phyloP scores from a whole-genome alignment of 1,140 invertebrate species.

The Drosophila sproati region DNA sequence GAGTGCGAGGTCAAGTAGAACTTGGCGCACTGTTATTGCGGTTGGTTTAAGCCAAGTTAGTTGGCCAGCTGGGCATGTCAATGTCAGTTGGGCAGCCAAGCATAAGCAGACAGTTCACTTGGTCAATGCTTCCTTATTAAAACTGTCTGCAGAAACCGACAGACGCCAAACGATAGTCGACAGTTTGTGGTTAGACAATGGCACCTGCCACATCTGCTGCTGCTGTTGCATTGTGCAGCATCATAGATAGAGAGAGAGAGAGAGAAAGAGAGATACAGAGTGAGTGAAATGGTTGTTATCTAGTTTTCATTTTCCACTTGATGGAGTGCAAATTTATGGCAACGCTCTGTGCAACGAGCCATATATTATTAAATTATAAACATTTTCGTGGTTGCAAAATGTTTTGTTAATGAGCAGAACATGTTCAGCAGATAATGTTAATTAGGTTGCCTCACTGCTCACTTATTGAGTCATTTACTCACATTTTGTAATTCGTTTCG shows the following conservation, averaged over 20 bases:
- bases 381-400: slow-evolving; percentile 56
- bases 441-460: slow-evolving; percentile 57
- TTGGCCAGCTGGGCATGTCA: slow-evolving; percentile 19
- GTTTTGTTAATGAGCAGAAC: slow-evolving; percentile 64
- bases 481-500: slow-evolving; percentile 6
- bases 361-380: slow-evolving; percentile 77
- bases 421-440: slow-evolving; percentile 48
- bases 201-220: slow-evolving; percentile 14
- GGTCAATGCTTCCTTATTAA: slow-evolving; percentile 55
- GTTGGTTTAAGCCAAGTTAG: slow-evolving; percentile 42
- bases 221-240: slow-evolving; percentile 7
- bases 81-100: slow-evolving; percentile 16
- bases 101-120: slow-evolving; percentile 41
- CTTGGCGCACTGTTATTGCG: slow-evolving; percentile 34
- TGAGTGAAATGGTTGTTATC: slow-evolving; percentile 21
- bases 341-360: slow-evolving; percentile 53
- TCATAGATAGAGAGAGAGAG: not conserved
- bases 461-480: not conserved
- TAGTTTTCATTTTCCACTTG: slow-evolving; percentile 82
- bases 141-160: slow-evolving; percentile 46
- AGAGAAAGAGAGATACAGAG: not conserved
- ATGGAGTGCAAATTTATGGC: slow-evolving; percentile 73
- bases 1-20: not conserved
- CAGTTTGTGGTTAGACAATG: not conserved
- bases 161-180: slow-evolving; percentile 6